Conservation (phyloP, 2,888 invertebrate species). For the Agrotis clavis region DNA sequence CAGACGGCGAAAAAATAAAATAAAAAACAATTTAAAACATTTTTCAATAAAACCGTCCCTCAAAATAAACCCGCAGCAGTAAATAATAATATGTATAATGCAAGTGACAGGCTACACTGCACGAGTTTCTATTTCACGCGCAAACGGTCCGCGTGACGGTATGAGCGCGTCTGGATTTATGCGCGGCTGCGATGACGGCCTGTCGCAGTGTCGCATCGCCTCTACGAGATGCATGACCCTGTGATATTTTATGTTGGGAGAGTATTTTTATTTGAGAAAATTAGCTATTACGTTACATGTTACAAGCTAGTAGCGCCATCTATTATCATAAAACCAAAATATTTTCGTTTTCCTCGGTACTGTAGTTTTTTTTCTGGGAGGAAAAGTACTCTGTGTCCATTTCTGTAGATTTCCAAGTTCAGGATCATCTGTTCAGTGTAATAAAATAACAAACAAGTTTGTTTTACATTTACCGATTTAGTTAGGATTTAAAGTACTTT, state of each 20-base stretch:
- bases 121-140: constrained; percentile 82
- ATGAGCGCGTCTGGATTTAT: constrained; percentile 75
- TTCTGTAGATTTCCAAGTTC: too few species aligned
- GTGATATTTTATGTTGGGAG: constrained; percentile 34
- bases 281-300: not conserved
- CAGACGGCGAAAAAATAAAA: too few species aligned
- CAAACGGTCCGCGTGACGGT: constrained; percentile 73
- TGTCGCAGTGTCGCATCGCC: constrained; percentile 48
- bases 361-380: too few species aligned
- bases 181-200: constrained; percentile 67
- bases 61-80: constrained; percentile 43
- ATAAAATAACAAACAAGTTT: too few species aligned
- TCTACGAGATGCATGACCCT: constrained; percentile 60
- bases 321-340: too few species aligned
- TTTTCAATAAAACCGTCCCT: constrained; percentile 21
- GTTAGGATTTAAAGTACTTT: too few species aligned
- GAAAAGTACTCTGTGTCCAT: too few species aligned
- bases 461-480: too few species aligned
- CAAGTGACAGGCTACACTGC: constrained; percentile 70
- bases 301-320: too few species aligned
- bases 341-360: too few species aligned
- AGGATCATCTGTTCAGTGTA: too few species aligned
- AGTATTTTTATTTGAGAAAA: constrained; percentile 18
- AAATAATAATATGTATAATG: constrained; percentile 68
- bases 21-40: not conserved